Conservation (phyloP, 2,888 invertebrate genomes). For the Tetranychus truncatus region DNA sequence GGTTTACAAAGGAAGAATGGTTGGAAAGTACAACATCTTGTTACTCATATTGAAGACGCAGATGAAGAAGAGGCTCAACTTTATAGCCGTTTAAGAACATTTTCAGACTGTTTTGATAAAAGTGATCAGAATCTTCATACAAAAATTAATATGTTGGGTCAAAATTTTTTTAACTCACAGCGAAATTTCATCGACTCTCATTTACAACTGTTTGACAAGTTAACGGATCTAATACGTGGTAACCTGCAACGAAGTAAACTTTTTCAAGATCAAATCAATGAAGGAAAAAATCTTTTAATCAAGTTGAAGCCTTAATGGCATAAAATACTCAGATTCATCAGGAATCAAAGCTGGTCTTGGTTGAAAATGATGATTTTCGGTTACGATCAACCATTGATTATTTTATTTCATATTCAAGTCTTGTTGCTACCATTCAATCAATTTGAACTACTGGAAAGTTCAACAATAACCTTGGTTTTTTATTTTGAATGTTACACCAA, state of each 20-base stretch:
- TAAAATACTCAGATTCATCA: slow-evolving; percentile 89
- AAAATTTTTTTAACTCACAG: neutral
- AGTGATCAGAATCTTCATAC: slow-evolving; percentile 10
- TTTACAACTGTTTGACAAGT: slow-evolving; percentile 14
- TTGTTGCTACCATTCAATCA: neutral
- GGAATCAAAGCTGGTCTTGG: slow-evolving; percentile 73
- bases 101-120: slow-evolving; percentile 18
- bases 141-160: slow-evolving; percentile 5
- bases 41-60: slow-evolving; percentile 79
- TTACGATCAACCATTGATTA: slow-evolving; percentile 91
- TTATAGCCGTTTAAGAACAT: slow-evolving; percentile 10
- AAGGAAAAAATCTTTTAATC: slow-evolving; percentile 66
- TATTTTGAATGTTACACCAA: slow-evolving; percentile 77
- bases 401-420: slow-evolving; percentile 38
- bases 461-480: slow-evolving; percentile 24
- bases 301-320: slow-evolving; percentile 76
- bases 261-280: slow-evolving; percentile 71
- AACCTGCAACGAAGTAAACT: slow-evolving; percentile 84
- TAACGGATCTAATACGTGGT: slow-evolving; percentile 36
- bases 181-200: neutral
- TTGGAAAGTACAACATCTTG: slow-evolving; percentile 82
- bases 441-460: slow-evolving; percentile 14
- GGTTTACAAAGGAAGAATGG: slow-evolving; percentile 73
- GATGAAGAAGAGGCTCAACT: slow-evolving; percentile 15
- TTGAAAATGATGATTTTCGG: slow-evolving; percentile 90